phyloP scores from a whole-genome alignment of 2,113 vertebrate species.

The Crotalus helleri region DNA sequence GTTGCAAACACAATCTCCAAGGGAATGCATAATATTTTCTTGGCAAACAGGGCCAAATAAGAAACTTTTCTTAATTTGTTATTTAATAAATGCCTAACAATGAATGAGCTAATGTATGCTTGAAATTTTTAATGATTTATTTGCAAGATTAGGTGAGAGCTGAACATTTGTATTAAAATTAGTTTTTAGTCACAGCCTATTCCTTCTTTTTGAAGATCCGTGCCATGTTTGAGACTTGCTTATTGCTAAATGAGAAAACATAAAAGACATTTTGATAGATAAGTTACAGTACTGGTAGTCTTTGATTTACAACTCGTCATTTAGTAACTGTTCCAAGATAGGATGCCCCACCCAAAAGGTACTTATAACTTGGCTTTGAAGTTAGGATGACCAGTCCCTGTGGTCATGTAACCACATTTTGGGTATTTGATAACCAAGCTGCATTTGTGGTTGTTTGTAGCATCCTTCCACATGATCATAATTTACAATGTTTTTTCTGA shows the following conservation, averaged over 20 bases:
- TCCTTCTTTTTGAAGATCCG: neutral
- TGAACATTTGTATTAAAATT: neutral
- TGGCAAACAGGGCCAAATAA: neutral
- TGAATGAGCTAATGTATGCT: neutral
- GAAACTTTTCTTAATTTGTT: neutral
- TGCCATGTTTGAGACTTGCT: neutral
- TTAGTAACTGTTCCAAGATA: neutral
- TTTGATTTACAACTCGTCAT: neutral
- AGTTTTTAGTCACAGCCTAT: neutral
- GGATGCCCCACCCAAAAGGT: neutral
- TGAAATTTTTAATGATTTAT: neutral
- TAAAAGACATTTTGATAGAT: constrained; percentile 29
- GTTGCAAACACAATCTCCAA: neutral
- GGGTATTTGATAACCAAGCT: too few species aligned
- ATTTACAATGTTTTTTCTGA: too few species aligned
- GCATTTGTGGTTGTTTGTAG: too few species aligned
- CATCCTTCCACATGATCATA: too few species aligned
- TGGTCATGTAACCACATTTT: too few species aligned
- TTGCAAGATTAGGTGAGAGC: neutral
- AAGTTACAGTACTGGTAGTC: fast-evolving
- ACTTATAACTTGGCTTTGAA: too few species aligned
- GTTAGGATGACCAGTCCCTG: too few species aligned
- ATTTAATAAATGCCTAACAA: neutral
- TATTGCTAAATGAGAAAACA: neutral
- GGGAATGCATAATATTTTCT: neutral